Evolutionary conservation across 2,888 invertebrate genomes (phyloP), one percentile per base, ranked within the genome.

Genomic region (Ditylenchus weischeri): DNA sequence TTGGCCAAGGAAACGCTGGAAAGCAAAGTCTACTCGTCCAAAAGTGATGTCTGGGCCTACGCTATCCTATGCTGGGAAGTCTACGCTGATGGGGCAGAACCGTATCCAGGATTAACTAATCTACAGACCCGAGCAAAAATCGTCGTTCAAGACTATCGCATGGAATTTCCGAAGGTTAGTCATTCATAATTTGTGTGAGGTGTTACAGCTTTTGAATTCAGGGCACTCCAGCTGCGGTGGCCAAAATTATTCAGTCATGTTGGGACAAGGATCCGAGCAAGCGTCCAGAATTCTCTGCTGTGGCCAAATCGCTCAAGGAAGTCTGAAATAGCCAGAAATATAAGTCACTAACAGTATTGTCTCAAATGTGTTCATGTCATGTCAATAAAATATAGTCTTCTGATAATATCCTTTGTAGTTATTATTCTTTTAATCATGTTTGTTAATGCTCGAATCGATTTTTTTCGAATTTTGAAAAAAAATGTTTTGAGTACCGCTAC

Each of bases 111-210:
- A 29, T 70, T 78, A 65, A 71, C 68, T 23, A 74, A 77, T 50
- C 36, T 79, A 10, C 78, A 79, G 65, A 76, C 79, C 13, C 68
- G 79, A n/a, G 79, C 79, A 64, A 77, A 77, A 70, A 75, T 79
- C 58, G 72, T 79, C 43, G 72, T 75, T 57, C 75, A 76, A 51
- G 72, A 77, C 63, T 78, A 79, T 60, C 68, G 79, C 21, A 79
- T 79, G 79, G 68, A 72, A 57, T 76, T 79, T 69, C 76, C 78
- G 2, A 71, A 75, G 71, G 76, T 77, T 13, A 23, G 57, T 57
- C 67, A 35, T n/a, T 15, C n/a, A n/a, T n/a, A n/a, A n/a, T n/a
- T n/a, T n/a, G n/a, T n/a, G n/a, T n/a, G n/a, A n/a, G n/a, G n/a
- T n/a, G n/a, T n/a, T n/a, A n/a, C n/a, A n/a, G n/a, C n/a, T 11